Evolutionary conservation across 2,113 vertebrate genomes (phyloP), one percentile per base, ranked within the genome.

Genomic region (Leucopsar rothschildi): DNA sequence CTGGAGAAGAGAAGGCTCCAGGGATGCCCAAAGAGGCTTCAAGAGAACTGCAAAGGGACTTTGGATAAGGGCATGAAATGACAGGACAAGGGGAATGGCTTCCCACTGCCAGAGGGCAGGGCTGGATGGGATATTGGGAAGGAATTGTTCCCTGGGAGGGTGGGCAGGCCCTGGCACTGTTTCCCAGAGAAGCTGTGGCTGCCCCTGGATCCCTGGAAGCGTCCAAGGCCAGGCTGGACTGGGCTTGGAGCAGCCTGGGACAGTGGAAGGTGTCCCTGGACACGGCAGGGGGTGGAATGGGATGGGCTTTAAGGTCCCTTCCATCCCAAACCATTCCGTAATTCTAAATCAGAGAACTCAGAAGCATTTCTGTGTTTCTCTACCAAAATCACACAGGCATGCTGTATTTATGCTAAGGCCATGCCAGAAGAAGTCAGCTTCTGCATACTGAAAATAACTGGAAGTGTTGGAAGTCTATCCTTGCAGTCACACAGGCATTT

Each of bases 191-290:
- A 66, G 68, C 77, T 66, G 68, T 17, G 52, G 44, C 59, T 73
- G 60, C 8, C 68, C 68, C 60, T 64, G 59, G 28, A 66, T 44
- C 27, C 44, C 77, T 66, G 44, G 44, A 0, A 81, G 37, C 45
- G 60, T 1, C 37, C 68, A 52, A 24, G 37, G 37, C 31, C 66
- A 42, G 25, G 17, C 0, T 50, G 42, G 40, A 5, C 0, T 0
- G 35, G 25, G 16, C 4, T 63, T 11, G 35, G 49, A 56, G 16
- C 13, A 40, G 0, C 11, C 17, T 88, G 49, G 65, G 24, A 5
- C 0, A 12, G 49, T 7, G 50, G 9, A 7, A 80, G 13, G 21
- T 64, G 35, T 40, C n/a, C 29, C 20, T 79, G 49, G 4, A 1
- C 45, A 33, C 6, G 29, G 25, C 29, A 56, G 11, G 11, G 11